phyloP scores from a whole-genome alignment of 2,797 vertebrate species.

The Zalophus californianus region DNA sequence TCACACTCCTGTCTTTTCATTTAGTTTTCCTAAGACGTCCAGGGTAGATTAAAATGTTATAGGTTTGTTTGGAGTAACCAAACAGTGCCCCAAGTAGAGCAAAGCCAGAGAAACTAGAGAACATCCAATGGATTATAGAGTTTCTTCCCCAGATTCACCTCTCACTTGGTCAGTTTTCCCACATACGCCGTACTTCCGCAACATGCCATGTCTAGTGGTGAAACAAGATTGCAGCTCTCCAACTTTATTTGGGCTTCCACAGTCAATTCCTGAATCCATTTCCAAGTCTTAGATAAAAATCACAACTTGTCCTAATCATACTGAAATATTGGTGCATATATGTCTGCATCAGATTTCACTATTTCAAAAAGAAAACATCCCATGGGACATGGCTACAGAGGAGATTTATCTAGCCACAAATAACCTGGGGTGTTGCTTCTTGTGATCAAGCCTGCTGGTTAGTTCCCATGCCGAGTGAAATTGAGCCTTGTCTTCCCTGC shows the following conservation, averaged over 20 bases:
- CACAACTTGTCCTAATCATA: neutral
- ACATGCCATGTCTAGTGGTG: slow-evolving; percentile 23
- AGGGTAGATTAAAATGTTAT: slow-evolving; percentile 71
- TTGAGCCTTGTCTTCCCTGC: neutral
- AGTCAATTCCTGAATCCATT: slow-evolving; percentile 9
- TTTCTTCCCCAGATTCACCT: neutral
- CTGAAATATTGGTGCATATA: slow-evolving; percentile 15
- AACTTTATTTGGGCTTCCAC: slow-evolving; percentile 44
- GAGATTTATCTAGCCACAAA: slow-evolving; percentile 6
- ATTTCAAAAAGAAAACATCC: neutral
- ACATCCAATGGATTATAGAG: neutral
- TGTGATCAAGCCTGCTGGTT: neutral
- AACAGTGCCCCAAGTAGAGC: slow-evolving; percentile 27
- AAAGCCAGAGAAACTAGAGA: slow-evolving; percentile 1
- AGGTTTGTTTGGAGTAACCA: slow-evolving; percentile 62
- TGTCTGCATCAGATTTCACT: slow-evolving; percentile 5
- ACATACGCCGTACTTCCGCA: neutral
- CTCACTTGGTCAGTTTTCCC: slow-evolving; percentile 21
- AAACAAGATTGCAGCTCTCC: slow-evolving; percentile 51
- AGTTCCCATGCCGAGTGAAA: neutral
- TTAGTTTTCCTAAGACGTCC: slow-evolving; percentile 69
- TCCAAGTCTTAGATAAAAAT: slow-evolving; percentile 11
- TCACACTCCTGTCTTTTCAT: slow-evolving; percentile 47
- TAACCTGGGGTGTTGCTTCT: neutral
- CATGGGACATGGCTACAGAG: neutral